Percentiles rank a stretch among this genome's conserved stretches.
These are phyloP conservation scores for Tolypeutes matacus DNA, from an alignment of 2,797 vertebrate species.

Conservation along the genomic window DNA sequence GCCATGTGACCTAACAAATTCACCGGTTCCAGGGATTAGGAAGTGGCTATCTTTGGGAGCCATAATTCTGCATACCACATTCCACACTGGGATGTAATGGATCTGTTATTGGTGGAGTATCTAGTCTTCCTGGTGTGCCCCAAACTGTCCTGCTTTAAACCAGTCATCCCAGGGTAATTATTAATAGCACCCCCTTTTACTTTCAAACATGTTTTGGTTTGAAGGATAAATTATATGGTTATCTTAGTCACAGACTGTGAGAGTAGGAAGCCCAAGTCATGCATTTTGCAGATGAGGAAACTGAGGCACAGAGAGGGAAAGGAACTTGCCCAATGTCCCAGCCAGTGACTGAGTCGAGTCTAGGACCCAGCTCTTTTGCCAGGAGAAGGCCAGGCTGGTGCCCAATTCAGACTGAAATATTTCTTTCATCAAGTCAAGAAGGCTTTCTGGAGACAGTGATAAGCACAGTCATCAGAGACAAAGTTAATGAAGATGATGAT, in stretches of 20 bases:
- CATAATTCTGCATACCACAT: neutral
- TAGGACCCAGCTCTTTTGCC: neutral
- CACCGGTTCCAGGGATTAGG: neutral
- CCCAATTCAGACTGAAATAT: neutral
- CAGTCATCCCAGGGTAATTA: neutral
- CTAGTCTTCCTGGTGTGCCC: neutral
- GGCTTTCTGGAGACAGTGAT: neutral
- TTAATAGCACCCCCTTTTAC: neutral
- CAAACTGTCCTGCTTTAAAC: neutral
- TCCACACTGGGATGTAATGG: neutral
- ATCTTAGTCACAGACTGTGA: neutral
- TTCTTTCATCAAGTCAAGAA: constrained; percentile 14
- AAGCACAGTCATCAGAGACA: neutral
- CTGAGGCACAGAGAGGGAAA: neutral
- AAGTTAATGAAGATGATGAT: neutral
- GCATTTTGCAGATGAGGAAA: constrained; percentile 35
- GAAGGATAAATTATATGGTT: neutral
- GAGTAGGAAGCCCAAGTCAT: neutral
- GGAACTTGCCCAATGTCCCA: neutral
- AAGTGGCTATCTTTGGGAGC: neutral
- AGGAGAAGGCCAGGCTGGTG: constrained; percentile 19
- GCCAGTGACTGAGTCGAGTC: neutral
- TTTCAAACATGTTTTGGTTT: constrained; percentile 36
- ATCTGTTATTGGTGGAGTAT: neutral
- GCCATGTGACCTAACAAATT: neutral